Percentiles rank a stretch among this genome's conserved stretches.
These are phyloP conservation scores for Oligia strigilis DNA, from an alignment of 2,888 invertebrate genomes.

Conservation along the genomic window DNA sequence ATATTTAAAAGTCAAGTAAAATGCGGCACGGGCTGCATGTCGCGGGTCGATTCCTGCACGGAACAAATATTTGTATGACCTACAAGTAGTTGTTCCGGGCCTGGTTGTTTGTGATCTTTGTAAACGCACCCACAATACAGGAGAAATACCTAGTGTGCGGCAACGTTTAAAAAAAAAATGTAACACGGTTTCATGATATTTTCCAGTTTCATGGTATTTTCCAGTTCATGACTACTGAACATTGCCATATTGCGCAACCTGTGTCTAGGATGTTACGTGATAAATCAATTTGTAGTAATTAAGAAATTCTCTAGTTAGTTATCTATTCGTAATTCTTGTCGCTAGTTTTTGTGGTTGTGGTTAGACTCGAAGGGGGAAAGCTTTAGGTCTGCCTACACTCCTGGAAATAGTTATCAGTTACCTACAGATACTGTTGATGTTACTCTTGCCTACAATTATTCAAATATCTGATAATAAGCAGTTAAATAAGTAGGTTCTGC, in stretches of 20 bases:
- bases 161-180: background rate
- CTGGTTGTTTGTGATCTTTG: too few relatives aligned
- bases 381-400: background rate
- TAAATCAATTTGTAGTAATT: conserved; percentile 41
- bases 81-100: too few relatives aligned
- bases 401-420: background rate
- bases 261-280: conserved; percentile 6
- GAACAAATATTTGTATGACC: too few relatives aligned
- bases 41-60: too few relatives aligned
- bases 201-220: conserved; percentile 43
- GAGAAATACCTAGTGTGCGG: too few relatives aligned
- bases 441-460: background rate
- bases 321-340: conserved; percentile 1
- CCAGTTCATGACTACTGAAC: conserved; percentile 24
- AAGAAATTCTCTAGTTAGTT: background rate
- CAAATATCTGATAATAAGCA: background rate
- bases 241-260: conserved; percentile 34
- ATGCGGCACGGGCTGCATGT: background rate
- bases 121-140: too few relatives aligned
- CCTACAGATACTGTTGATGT: background rate
- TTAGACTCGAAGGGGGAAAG: background rate
- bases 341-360: background rate
- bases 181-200: conserved; percentile 41
- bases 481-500: background rate
- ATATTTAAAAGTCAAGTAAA: conserved; percentile 34